A percentile compares a stretch with the other conserved stretches of the same genome.
These are phyloP conservation scores for Prionace glauca DNA, from an alignment of 2,797 vertebrate species.

Conservation along the genomic window DNA sequence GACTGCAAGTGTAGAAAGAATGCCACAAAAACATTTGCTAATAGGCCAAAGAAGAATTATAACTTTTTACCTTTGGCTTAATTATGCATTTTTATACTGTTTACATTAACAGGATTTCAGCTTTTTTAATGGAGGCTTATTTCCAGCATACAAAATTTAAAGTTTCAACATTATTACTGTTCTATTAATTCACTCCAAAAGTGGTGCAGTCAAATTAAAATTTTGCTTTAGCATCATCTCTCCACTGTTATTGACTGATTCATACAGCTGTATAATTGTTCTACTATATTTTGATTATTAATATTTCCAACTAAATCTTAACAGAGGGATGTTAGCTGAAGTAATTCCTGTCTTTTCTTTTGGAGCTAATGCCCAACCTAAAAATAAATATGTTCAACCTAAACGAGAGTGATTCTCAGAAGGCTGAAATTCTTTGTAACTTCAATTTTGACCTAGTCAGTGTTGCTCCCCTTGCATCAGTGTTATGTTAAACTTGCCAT, in stretches of 20 bases:
- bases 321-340: background rate
- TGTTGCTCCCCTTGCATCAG: background rate
- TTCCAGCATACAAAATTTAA: background rate
- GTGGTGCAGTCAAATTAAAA: background rate
- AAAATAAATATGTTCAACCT: background rate
- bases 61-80: background rate
- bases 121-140: background rate
- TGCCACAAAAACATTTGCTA: background rate
- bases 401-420: background rate
- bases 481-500: background rate
- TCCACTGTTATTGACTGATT: background rate
- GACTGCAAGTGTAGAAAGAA: background rate
- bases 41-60: background rate
- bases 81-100: background rate
- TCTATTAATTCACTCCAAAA: background rate
- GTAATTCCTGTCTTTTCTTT: background rate
- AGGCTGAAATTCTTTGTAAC: background rate
- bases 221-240: background rate
- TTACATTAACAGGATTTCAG: background rate
- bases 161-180: background rate
- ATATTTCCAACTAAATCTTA: background rate
- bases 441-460: background rate
- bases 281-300: background rate
- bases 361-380: background rate
- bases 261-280: background rate